Percentiles rank a stretch among this genome's conserved stretches.
phyloP scores from a whole-genome alignment of 2,797 vertebrate genomes.

The Borostomias antarcticus region DNA sequence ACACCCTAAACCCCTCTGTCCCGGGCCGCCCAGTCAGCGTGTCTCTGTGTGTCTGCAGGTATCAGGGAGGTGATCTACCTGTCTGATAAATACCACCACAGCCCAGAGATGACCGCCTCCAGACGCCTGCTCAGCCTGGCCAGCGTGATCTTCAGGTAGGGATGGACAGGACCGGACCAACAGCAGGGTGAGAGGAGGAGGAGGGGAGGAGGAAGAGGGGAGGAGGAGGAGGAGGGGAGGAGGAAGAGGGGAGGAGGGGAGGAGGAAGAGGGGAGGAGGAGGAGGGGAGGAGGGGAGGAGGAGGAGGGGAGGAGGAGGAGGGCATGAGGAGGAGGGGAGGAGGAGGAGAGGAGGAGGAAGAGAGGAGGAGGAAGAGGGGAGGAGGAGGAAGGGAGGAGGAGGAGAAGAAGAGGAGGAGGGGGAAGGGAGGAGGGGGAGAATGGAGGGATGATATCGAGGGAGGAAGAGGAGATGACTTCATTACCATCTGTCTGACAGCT shows the following conservation, averaged over 20 bases:
- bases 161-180: neutral
- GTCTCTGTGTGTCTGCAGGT: conserved; percentile 70
- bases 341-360: neutral
- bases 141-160: conserved; percentile 78
- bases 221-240: too few relatives aligned
- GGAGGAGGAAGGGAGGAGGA: neutral
- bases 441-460: neutral
- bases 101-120: conserved; percentile 82
- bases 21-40: neutral
- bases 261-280: neutral
- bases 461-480: neutral
- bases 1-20: neutral
- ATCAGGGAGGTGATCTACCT: conserved; percentile 91
- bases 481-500: neutral
- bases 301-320: neutral
- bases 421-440: neutral
- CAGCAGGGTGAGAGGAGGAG: neutral
- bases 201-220: neutral
- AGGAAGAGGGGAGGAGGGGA: neutral
- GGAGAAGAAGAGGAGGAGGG: neutral
- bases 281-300: neutral
- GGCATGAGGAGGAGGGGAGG: too few relatives aligned
- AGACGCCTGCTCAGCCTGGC: conserved; percentile 83
- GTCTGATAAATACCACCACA: conserved; percentile 90
- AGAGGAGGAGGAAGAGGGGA: neutral